Conservation (phyloP, 2,888 invertebrate genomes). For the Acanthosoma haemorrhoidale region DNA sequence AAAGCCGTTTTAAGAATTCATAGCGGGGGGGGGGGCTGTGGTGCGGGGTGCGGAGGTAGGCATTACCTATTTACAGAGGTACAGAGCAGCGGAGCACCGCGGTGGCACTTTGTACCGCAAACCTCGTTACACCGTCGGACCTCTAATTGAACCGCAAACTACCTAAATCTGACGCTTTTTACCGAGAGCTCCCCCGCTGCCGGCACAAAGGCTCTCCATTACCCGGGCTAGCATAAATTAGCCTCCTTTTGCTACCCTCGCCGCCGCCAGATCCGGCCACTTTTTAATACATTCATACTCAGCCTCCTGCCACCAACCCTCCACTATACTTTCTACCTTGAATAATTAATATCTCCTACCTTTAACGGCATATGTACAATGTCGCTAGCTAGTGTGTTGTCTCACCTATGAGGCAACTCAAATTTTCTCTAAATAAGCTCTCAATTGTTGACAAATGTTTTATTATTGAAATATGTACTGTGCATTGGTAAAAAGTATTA, state of each 20-base stretch:
- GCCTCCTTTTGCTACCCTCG: neutral
- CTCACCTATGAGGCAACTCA: too few relatives aligned
- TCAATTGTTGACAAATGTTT: too few relatives aligned
- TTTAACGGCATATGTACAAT: too few relatives aligned
- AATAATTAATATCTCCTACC: neutral
- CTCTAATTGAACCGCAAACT: slow-evolving; percentile 39
- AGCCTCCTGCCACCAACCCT: too few relatives aligned
- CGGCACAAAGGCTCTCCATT: slow-evolving; percentile 4
- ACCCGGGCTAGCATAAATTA: neutral
- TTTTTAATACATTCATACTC: too few relatives aligned
- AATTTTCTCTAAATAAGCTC: too few relatives aligned
- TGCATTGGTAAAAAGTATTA: too few relatives aligned
- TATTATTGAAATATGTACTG: too few relatives aligned
- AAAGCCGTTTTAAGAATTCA: slow-evolving; percentile 20
- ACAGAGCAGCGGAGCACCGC: neutral
- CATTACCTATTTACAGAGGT: slow-evolving; percentile 36
- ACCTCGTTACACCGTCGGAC: slow-evolving; percentile 18
- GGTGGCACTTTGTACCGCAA: slow-evolving; percentile 31
- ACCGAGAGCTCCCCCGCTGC: neutral
- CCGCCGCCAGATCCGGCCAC: too few relatives aligned
- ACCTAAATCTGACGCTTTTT: slow-evolving; percentile 38
- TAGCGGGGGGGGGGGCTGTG: neutral
- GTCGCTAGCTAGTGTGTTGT: too few relatives aligned
- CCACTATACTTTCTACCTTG: too few relatives aligned
- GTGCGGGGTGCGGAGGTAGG: slow-evolving; percentile 22